Evolutionary conservation across 2,797 vertebrate species (phyloP).

Genomic region (Monodelphis domestica): DNA sequence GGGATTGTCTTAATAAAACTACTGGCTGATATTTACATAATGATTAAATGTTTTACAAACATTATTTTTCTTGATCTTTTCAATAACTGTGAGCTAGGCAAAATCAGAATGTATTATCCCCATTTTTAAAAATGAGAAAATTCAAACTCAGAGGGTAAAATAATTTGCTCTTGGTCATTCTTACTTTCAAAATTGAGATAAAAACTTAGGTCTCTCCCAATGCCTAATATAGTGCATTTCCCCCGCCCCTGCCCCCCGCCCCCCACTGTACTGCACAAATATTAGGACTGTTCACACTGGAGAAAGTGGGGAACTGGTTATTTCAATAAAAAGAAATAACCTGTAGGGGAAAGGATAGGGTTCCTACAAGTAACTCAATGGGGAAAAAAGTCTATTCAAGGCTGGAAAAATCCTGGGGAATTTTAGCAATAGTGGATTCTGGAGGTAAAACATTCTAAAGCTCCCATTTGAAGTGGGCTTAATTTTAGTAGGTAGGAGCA

Average conservation of each 20-base stretch:
- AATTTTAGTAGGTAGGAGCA: not conserved
- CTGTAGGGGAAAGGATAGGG: not conserved
- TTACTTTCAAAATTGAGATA: not conserved
- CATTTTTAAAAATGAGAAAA: not conserved
- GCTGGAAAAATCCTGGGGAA: not conserved
- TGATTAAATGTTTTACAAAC: not conserved
- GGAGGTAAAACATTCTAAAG: not conserved
- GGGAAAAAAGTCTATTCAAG: not conserved
- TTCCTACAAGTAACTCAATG: not conserved
- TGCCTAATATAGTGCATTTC: not conserved
- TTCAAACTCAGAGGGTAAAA: not conserved
- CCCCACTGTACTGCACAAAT: not conserved
- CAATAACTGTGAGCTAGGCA: not conserved
- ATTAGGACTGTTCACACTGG: slow-evolving; percentile 12
- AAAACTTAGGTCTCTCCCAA: not conserved
- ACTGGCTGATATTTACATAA: slow-evolving; percentile 19
- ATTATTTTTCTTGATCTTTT: not conserved
- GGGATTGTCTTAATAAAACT: not conserved
- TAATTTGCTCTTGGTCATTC: not conserved
- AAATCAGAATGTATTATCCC: not conserved
- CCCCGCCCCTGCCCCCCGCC: too few species aligned
- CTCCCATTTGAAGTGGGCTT: not conserved
- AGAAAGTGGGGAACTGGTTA: slow-evolving; percentile 16
- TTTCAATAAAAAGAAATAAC: not conserved
- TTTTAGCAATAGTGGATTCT: not conserved